phyloP scores from a whole-genome alignment of 2,888 invertebrate genomes.

The Papilio gigon region DNA sequence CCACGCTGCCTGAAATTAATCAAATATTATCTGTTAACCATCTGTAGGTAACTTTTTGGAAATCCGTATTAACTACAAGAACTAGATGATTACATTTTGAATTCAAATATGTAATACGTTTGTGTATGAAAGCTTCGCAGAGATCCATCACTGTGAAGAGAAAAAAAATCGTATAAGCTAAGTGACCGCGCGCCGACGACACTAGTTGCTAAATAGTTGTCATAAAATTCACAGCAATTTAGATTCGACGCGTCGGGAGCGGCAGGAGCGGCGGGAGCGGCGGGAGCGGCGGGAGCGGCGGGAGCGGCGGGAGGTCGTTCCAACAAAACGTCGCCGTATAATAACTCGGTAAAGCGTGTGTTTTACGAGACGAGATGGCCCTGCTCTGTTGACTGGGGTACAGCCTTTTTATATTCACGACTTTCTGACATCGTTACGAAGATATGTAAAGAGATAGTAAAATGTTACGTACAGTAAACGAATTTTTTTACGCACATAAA shows the following conservation, averaged over 20 bases:
- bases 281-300: slow-evolving; percentile 45
- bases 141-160: slow-evolving; percentile 2
- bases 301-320: slow-evolving; percentile 52
- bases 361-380: slow-evolving; percentile 63
- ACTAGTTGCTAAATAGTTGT: slow-evolving; percentile 57
- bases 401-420: slow-evolving; percentile 47
- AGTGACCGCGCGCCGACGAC: slow-evolving; percentile 45
- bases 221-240: slow-evolving; percentile 75
- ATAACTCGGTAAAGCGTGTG: slow-evolving; percentile 70
- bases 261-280: not conserved
- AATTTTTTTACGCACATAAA: not conserved
- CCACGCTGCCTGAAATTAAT: too few species aligned
- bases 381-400: slow-evolving; percentile 49
- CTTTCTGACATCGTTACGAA: not conserved
- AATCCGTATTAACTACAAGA: too few species aligned
- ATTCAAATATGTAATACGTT: not conserved
- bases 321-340: slow-evolving; percentile 66
- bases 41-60: too few species aligned
- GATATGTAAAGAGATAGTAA: not conserved
- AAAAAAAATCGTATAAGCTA: slow-evolving; percentile 36
- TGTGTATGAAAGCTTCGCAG: not conserved
- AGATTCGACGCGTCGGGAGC: slow-evolving; percentile 64
- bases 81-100: too few species aligned
- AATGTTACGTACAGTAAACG: not conserved
- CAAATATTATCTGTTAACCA: not conserved